phyloP scores from a whole-genome alignment of 2,888 invertebrate species.

The Cosmorhoe ocellata region DNA sequence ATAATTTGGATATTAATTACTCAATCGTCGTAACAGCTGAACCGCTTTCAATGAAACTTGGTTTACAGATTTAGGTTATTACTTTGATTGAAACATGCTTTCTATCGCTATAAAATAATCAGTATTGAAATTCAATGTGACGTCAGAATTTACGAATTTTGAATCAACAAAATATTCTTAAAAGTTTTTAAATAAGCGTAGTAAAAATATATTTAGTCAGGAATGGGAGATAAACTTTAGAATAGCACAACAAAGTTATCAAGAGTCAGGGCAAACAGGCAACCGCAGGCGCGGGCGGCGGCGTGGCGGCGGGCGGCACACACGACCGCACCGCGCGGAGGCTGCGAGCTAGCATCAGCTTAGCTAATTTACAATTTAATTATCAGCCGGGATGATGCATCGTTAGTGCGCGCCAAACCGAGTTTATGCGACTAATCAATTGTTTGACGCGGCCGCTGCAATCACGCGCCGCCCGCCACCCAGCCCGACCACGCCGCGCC shows the following conservation, averaged over 20 bases:
- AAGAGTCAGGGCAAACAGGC: constrained; percentile 43
- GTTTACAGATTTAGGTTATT: no score
- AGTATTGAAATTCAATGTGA: no score
- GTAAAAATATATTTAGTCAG: no score
- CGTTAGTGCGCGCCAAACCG: constrained; percentile 81
- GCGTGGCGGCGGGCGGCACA: constrained; percentile 26
- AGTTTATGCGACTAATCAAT: constrained; percentile 83
- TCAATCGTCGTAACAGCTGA: no score
- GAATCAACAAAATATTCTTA: no score
- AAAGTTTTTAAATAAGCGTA: no score
- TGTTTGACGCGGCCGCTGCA: constrained; percentile 81
- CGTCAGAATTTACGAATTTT: no score
- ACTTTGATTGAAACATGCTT: no score
- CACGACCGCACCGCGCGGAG: constrained; percentile 49
- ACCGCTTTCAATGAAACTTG: no score
- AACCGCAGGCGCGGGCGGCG: constrained; percentile 36
- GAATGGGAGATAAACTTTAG: neutral
- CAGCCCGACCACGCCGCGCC: constrained; percentile 32
- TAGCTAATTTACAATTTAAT: constrained; percentile 82
- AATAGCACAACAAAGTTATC: constrained; percentile 32
- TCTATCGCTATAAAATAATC: no score
- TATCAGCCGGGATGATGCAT: constrained; percentile 80
- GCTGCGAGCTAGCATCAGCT: constrained; percentile 71
- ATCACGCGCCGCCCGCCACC: constrained; percentile 65
- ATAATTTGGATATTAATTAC: no score